Base-by-base conservation (phyloP, 1,140 invertebrate species). In the Drosophila kepulauana region DNA sequence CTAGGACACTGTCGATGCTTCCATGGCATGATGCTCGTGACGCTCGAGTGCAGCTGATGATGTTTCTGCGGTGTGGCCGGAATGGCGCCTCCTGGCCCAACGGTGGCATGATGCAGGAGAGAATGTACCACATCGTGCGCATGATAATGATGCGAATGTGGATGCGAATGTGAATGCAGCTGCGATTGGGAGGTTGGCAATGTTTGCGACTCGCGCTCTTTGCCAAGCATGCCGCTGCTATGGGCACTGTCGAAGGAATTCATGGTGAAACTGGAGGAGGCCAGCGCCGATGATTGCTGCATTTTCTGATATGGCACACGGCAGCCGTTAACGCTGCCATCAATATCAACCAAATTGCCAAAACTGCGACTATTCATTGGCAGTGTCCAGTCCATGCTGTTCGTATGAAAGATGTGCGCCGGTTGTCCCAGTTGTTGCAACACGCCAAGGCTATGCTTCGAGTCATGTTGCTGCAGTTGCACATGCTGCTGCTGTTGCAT, bases 1-100 rank as follows among this genome's bases (percentile, higher is more conserved):
- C 91, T 92, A 61, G 91, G 91, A 75, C 91, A 92, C 57, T 92
- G 91, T 52, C 91, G 79, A 72, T 92, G 91, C 59, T 92, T 92
- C 91, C 91, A 92, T 6, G 91, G 91, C 90, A 92, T 92, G 48
- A 91, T 92, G 81, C 91, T 92, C 11, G 87, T 91, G 33, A 91
- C 77, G 73, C 86, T 89, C 56, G 84, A 88, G 62, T 91, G 85
- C 51, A 86, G 77, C 68, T 88, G 91, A 79, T 85, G 81, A 74
- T 92, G 91, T 56, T 91, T 84, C 52, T 91, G 82, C n/a, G 91
- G 82, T 48, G 85, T 87, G 45, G 61, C 69, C 43, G 85, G 65
- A 28, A 78, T 56, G 45, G 69, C 71, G 54, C 72, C 71, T 3
- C 45, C 52, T n/a, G 52, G 49, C 8, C 62, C 74, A n/a, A 62